Base-by-base conservation (phyloP, 2,797 vertebrate genomes). In the Poecile montanus region DNA sequence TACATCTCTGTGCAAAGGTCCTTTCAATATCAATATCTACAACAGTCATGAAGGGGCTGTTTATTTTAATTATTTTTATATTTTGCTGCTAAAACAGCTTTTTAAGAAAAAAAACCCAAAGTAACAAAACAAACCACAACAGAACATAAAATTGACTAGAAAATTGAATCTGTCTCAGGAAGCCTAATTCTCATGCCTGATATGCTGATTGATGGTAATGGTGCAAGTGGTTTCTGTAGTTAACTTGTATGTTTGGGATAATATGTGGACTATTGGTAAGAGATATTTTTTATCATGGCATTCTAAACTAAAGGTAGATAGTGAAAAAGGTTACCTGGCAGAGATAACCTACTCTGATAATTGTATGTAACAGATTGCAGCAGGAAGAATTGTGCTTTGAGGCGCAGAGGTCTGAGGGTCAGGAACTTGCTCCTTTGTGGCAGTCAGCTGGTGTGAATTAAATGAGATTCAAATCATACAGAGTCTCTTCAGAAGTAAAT, bases 91-190 rank as follows among this genome's bases (percentile, higher is more conserved):
- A 77, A 83, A 80, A 16, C 5, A 45, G 11, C 11, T 45, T 83
- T 90, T 93, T 76, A 88, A 50, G 56, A 32, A 85, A 48, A 60
- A 60, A 62, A 10, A 0, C n/a, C n/a, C 7, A 26, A 40, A 34
- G 38, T 19, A 51, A 29, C 38, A 70, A 89, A 57, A 16, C 3
- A 42, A 54, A 36, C 6, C 8, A 85, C 7, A 29, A 50, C 34
- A 38, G 6, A 79, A n/a, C 11, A 50, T 51, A 54, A 79, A 68
- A 62, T 22, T 78, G n/a, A 72, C 47, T 78, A 72, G 42, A 76
- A 22, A 60, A 58, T 86, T 85, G 93, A 81, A 62, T 94, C 44
- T 88, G 44, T 56, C n/a, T 72, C 48, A 77, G 91, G 77, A 89
- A 92, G 63, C 51, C 25, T 76, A 81, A 88, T 87, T 81, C 74